Base-by-base conservation (phyloP, 2,113 vertebrate species). In the Podiceps cristatus region DNA sequence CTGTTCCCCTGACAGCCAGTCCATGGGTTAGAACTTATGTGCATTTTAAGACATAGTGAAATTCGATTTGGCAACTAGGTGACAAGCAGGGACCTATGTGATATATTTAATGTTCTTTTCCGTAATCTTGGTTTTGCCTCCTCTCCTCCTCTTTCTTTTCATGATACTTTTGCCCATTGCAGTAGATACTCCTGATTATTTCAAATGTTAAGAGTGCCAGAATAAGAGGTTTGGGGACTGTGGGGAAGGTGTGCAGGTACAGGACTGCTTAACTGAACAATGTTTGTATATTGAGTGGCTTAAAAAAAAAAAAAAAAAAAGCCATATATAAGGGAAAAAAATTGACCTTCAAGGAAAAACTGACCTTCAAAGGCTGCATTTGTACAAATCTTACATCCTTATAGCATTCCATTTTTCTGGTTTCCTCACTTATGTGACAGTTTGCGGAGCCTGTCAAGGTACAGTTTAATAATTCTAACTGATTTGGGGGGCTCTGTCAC, bases 171-270 rank as follows among this genome's bases (percentile, higher is more conserved):
- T 76, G 29, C 37, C 28, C 16, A 23, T 58, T 40, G 28, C 33
- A 63, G 55, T 58, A 75, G 28, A 42, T 59, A 42, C 5, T 10
- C 7, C 18, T 28, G 16, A 40, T 47, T 75, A 35, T 59, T 71
- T 75, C 29, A 49, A 33, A 47, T 42, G 6, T 44, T 25, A 49
- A 40, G 50, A 40, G 10, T 53, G 17, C 10, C 18, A 45, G 17
- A 44, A n/a, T 14, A 59, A 58, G 35, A 42, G 18, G 9, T 64
- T 42, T 63, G 31, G 18, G 33, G 20, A 68, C 11, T 75, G 10
- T 0, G 0, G 53, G 33, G 11, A 75, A 50, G 19, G 16, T 35
- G 19, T 47, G 20, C 17, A 45, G 13, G 10, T 40, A 44, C 18
- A 35, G 47, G 29, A 52, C 6, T 6, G 2, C 12, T 71, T 60